These are phyloP conservation scores for Taphrorychus bicolor DNA, from an alignment of 2,888 invertebrate species.

Conservation along the genomic window DNA sequence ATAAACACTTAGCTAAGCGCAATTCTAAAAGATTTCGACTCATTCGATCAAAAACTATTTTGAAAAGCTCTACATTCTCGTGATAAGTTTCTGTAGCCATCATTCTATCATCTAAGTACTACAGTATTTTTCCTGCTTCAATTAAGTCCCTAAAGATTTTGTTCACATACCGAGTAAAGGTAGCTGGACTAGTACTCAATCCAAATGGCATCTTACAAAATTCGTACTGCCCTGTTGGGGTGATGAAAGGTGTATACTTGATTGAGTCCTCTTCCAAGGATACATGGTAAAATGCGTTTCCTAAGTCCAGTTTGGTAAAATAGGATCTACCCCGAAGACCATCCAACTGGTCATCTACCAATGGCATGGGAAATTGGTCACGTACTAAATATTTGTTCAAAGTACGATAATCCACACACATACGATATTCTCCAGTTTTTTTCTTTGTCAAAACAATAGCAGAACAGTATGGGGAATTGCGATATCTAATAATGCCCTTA, in stretches of 20 bases:
- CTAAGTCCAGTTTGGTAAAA: constrained; percentile 49
- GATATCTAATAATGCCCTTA: constrained; percentile 38
- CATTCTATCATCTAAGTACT: constrained; percentile 45
- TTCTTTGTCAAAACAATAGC: constrained; percentile 46
- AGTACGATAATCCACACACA: constrained; percentile 47
- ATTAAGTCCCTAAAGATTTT: constrained; percentile 41
- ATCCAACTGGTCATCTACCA: constrained; percentile 50
- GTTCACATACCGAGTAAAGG: constrained; percentile 42
- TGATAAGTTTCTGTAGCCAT: constrained; percentile 41
- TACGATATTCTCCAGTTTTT: constrained; percentile 47
- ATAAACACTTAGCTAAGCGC: constrained; percentile 46
- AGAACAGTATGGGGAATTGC: constrained; percentile 47
- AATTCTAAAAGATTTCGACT: constrained; percentile 41
- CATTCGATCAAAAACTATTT: too few relatives aligned
- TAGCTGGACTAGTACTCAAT: constrained; percentile 43
- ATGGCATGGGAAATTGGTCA: constrained; percentile 46
- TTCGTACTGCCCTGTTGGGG: constrained; percentile 48
- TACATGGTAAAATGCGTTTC: constrained; percentile 49
- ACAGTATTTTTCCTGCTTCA: constrained; percentile 29
- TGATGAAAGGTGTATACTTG: constrained; percentile 50
- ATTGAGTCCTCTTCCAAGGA: constrained; percentile 43
- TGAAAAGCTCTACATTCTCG: constrained; percentile 39
- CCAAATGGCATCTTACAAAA: too few relatives aligned
- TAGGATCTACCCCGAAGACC: constrained; percentile 44
- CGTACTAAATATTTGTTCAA: constrained; percentile 46